A percentile compares a stretch with the other conserved stretches of the same genome.
Evolutionary conservation across 2,888 invertebrate species (phyloP).

Genomic region (Harpalus rufipes): DNA sequence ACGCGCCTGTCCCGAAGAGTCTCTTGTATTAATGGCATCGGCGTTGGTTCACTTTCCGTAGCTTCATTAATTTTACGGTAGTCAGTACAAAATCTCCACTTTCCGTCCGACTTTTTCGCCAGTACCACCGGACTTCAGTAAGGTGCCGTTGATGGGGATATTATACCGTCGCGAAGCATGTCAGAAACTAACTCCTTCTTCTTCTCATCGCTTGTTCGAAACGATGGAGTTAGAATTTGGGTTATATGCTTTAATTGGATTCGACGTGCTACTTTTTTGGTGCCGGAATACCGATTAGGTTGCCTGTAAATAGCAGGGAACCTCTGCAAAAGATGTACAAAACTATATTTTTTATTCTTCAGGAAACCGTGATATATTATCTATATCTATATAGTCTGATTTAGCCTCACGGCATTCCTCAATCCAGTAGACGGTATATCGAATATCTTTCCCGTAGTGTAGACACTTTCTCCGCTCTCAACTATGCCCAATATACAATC

Average conservation of each 20-base stretch:
- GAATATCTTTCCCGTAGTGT: no score
- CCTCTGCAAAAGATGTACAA: no score
- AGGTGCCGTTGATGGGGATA: neutral
- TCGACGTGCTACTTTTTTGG: neutral
- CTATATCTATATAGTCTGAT: no score
- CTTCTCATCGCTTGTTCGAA: neutral
- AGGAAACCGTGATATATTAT: no score
- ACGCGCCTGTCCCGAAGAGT: slow-evolving; percentile 66
- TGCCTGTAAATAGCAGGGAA: no score
- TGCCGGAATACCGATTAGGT: no score
- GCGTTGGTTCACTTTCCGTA: neutral
- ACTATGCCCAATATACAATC: no score
- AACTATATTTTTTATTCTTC: no score
- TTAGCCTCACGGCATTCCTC: no score
- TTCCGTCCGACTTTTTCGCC: neutral
- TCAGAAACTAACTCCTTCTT: neutral
- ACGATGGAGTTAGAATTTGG: neutral
- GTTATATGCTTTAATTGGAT: neutral
- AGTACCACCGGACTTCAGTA: neutral
- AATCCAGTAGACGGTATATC: no score
- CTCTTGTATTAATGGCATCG: neutral
- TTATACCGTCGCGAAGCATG: neutral
- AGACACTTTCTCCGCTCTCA: no score
- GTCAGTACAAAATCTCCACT: neutral
- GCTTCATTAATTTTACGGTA: neutral